These are phyloP conservation scores for Odontamblyopus rebecca DNA, from an alignment of 2,797 vertebrate genomes.

Conservation along the genomic window DNA sequence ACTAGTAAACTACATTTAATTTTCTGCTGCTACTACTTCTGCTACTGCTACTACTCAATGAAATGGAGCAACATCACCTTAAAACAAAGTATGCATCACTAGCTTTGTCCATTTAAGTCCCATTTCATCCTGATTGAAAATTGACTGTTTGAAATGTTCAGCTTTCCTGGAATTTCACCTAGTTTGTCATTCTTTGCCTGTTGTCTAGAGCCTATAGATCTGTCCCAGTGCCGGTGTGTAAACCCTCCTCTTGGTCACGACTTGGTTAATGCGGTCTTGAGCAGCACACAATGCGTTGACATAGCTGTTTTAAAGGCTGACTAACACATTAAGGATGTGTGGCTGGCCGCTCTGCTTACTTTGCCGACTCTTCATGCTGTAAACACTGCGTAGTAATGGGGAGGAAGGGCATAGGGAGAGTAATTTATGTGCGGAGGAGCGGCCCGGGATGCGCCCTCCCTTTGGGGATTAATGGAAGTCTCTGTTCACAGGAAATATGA, in stretches of 20 bases:
- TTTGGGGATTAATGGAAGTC: slow-evolving; percentile 77
- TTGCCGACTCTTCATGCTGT: slow-evolving; percentile 54
- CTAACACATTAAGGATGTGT: slow-evolving; percentile 77
- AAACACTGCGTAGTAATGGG: slow-evolving; percentile 69
- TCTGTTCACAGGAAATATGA: slow-evolving; percentile 80
- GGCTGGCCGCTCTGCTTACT: slow-evolving; percentile 51
- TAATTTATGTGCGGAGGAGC: slow-evolving; percentile 77
- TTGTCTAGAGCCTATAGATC: background rate
- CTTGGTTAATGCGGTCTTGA: slow-evolving; percentile 6
- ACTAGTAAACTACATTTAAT: too few species aligned
- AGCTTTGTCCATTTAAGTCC: background rate
- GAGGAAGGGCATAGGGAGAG: slow-evolving; percentile 71
- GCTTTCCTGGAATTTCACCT: background rate
- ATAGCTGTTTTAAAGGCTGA: slow-evolving; percentile 69
- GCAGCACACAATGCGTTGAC: slow-evolving; percentile 34
- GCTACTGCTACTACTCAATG: background rate
- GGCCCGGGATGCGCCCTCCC: slow-evolving; percentile 73
- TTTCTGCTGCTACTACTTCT: too few species aligned
- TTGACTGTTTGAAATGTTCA: background rate
- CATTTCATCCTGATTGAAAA: background rate
- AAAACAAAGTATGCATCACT: background rate
- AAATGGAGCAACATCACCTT: background rate
- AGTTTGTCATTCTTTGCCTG: background rate
- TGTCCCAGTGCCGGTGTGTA: background rate
- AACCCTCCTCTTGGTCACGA: background rate